phyloP scores from a whole-genome alignment of 2,888 invertebrate species.

The Bembecia ichneumoniformis region DNA sequence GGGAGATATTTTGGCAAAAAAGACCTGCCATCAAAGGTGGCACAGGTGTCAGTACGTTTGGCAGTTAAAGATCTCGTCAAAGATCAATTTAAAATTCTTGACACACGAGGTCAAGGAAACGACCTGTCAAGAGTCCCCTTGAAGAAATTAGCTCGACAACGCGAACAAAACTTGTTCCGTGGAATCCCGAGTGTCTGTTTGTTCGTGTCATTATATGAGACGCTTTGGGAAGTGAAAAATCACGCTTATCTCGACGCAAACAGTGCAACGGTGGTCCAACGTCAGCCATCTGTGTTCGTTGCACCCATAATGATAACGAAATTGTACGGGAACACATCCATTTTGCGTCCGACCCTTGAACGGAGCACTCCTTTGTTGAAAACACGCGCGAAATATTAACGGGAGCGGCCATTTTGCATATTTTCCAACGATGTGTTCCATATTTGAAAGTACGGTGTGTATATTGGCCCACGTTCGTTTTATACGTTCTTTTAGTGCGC shows the following conservation, averaged over 20 bases:
- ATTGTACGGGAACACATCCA: conserved; percentile 57
- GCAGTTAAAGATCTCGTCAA: too few species aligned
- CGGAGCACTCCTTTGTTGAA: conserved; percentile 39
- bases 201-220: conserved; percentile 54
- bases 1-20: too few species aligned
- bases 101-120: too few species aligned
- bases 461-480: conserved; percentile 45
- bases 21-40: too few species aligned
- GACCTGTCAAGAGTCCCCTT: neutral
- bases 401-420: conserved; percentile 59
- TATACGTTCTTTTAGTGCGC: conserved; percentile 63
- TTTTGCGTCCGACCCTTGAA: conserved; percentile 50
- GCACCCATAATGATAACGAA: conserved; percentile 70
- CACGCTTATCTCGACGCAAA: conserved; percentile 64
- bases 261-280: conserved; percentile 57
- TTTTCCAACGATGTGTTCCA: conserved; percentile 66
- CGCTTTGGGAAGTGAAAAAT: conserved; percentile 68
- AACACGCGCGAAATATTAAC: conserved; percentile 57
- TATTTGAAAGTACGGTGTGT: conserved; percentile 67
- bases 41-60: too few species aligned
- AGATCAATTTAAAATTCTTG: too few species aligned
- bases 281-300: conserved; percentile 67
- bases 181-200: conserved; percentile 52
- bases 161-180: conserved; percentile 46
- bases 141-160: conserved; percentile 39